phyloP scores from a whole-genome alignment of 2,113 vertebrate species.

The Xiphophorus couchianus region DNA sequence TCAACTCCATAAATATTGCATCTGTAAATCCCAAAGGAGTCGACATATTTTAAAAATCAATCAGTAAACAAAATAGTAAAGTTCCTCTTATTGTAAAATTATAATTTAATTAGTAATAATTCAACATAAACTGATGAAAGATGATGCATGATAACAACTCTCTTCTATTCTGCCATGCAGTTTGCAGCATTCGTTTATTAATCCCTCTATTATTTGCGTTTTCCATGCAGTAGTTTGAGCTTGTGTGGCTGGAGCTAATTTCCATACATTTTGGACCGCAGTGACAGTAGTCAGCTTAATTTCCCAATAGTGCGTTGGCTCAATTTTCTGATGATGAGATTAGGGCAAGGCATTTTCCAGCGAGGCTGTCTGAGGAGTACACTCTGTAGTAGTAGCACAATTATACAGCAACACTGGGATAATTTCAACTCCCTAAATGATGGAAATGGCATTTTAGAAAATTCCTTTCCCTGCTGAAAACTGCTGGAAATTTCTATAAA shows the following conservation, averaged over 20 bases:
- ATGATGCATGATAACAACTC: not conserved
- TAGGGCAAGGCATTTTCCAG: slow-evolving; percentile 30
- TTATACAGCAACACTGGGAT: slow-evolving; percentile 14
- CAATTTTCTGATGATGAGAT: slow-evolving; percentile 34
- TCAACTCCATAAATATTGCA: too few relatives aligned
- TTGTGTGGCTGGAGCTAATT: slow-evolving; percentile 16
- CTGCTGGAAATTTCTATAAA: not conserved
- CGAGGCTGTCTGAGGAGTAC: slow-evolving; percentile 35
- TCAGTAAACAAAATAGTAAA: too few relatives aligned
- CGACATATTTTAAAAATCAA: too few relatives aligned
- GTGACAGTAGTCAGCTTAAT: slow-evolving; percentile 23
- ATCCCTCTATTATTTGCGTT: slow-evolving; percentile 5
- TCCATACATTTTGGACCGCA: slow-evolving; percentile 24
- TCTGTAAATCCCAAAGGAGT: too few relatives aligned
- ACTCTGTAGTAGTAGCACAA: slow-evolving; percentile 9
- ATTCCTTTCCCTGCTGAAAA: not conserved
- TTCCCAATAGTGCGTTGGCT: slow-evolving; percentile 34
- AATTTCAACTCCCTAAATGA: slow-evolving; percentile 29
- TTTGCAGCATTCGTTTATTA: too few relatives aligned
- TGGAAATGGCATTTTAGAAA: slow-evolving; percentile 20
- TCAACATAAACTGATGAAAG: not conserved
- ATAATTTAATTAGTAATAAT: not conserved
- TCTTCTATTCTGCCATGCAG: too few relatives aligned
- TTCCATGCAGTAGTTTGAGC: not conserved
- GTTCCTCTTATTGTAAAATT: too few relatives aligned